These are phyloP conservation scores for Todiramphus chloris DNA, from an alignment of 2,113 vertebrate species.

Conservation along the genomic window DNA sequence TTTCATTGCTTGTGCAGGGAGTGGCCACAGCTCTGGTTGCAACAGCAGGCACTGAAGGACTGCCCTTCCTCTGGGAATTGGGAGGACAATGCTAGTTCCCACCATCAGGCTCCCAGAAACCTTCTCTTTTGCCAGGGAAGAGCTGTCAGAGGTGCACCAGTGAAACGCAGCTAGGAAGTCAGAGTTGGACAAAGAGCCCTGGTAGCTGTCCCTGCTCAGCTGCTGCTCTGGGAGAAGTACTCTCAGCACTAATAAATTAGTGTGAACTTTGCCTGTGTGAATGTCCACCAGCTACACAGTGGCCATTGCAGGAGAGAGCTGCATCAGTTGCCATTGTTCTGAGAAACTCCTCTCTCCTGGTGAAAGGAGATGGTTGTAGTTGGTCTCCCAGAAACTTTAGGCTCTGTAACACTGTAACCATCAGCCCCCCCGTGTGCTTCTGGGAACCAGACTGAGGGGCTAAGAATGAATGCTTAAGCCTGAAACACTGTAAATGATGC, in stretches of 20 bases:
- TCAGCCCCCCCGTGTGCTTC: not conserved
- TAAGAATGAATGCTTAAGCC: not conserved
- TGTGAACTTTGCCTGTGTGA: not conserved
- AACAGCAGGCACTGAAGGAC: not conserved
- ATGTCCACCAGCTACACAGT: not conserved
- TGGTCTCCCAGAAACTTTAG: not conserved
- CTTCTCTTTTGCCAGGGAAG: not conserved
- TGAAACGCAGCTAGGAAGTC: not conserved
- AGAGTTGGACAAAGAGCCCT: not conserved
- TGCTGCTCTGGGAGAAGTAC: not conserved
- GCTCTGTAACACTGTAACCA: not conserved
- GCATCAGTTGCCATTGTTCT: not conserved
- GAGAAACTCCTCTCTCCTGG: not conserved
- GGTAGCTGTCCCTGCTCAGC: not conserved
- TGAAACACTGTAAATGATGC: not conserved
- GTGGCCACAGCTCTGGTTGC: not conserved
- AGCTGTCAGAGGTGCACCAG: not conserved
- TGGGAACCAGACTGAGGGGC: not conserved
- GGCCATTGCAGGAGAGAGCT: not conserved
- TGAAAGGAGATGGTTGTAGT: not conserved
- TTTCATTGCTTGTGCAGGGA: not conserved
- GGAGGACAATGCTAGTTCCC: not conserved
- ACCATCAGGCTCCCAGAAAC: not conserved
- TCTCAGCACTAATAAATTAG: not conserved
- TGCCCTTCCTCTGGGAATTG: not conserved